Evolutionary conservation across 2,888 invertebrate species (phyloP), one percentile per base, ranked within the genome.

Genomic region (Tenodera sinensis): DNA sequence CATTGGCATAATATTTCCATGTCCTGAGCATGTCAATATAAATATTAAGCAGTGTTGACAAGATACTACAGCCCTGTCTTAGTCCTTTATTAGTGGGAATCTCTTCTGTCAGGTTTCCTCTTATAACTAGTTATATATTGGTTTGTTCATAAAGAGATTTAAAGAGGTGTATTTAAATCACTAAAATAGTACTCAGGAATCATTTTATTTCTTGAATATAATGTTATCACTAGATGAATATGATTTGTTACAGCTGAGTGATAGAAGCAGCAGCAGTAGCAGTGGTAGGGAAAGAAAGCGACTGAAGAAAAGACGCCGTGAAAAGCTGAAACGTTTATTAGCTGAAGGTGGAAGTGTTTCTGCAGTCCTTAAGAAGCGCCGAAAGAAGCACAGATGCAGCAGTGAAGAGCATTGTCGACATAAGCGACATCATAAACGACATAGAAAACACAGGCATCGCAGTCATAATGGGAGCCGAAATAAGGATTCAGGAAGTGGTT

Each of bases 391-490:
- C 92, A 96, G 95, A 92, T 96, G 96, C 91, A 95, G 83, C 84
- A 83, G 96, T 91, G 96, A 96, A 90, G 96, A 96, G 90, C 95
- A 95, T 91, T 96, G 96, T 92, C 96, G 96, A 91, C 96, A 96
- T 91, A 93, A 92, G 88, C 86, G 89, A 85, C 90, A 89, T 83
- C 93, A 93, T 88, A 93, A 93, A 90, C 93, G 93, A 91, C 95
- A 95, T 89, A 95, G 95, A 90, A 97, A 97, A 92, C 97, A 97
- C 91, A 97, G 97, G 93, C 97, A 97, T 92, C 96, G 95, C 90
- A 96, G 97, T 92, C 83, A 83, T 82, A 96, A 97, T 92, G 83
- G 86, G 28, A 89, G 47, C 28, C 88, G 88, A 28, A 88, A 85
- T 82, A 90, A 88, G 84, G 90, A 90, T 27, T 89, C 85, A 27